Percentiles rank a stretch among this genome's conserved stretches.
Evolutionary conservation across 1,140 invertebrate species (phyloP).

Genomic region (Alviniconcha marisindica): DNA sequence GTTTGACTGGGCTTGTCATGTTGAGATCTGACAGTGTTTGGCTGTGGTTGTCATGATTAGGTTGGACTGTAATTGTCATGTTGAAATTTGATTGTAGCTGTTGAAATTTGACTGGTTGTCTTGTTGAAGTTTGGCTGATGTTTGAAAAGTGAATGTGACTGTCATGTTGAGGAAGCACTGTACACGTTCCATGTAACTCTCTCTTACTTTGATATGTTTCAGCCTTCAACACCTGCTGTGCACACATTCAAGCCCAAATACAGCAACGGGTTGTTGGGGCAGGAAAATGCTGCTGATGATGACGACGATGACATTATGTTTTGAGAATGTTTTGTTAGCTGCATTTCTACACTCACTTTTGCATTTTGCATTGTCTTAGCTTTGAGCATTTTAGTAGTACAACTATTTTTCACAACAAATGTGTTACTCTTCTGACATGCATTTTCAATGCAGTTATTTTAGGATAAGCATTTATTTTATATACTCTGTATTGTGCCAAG

Average conservation of each 20-base stretch:
- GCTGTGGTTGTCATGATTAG: too few species aligned
- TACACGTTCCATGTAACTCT: too few species aligned
- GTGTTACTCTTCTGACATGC: neutral
- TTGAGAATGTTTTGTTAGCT: neutral
- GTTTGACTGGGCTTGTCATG: neutral
- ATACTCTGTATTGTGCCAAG: too few species aligned
- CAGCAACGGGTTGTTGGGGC: neutral
- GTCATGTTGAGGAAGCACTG: too few species aligned
- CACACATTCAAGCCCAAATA: slow-evolving; percentile 17
- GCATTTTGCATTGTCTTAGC: neutral
- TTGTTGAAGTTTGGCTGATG: neutral
- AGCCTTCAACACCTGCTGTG: neutral
- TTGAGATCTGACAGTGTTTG: too few species aligned
- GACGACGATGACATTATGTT: slow-evolving; percentile 40
- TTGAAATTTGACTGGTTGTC: neutral
- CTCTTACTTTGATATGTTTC: neutral
- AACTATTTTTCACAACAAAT: neutral
- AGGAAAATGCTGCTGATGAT: slow-evolving; percentile 35
- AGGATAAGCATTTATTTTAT: neutral
- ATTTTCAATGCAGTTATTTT: neutral
- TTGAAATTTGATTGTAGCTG: neutral
- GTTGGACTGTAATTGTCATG: too few species aligned
- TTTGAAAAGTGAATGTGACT: neutral
- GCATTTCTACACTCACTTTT: neutral
- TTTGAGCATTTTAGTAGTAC: neutral